Percentiles rank a stretch among this genome's conserved stretches.
Evolutionary conservation across 2,113 vertebrate genomes (phyloP).

Genomic region (Urocolius indicus): DNA sequence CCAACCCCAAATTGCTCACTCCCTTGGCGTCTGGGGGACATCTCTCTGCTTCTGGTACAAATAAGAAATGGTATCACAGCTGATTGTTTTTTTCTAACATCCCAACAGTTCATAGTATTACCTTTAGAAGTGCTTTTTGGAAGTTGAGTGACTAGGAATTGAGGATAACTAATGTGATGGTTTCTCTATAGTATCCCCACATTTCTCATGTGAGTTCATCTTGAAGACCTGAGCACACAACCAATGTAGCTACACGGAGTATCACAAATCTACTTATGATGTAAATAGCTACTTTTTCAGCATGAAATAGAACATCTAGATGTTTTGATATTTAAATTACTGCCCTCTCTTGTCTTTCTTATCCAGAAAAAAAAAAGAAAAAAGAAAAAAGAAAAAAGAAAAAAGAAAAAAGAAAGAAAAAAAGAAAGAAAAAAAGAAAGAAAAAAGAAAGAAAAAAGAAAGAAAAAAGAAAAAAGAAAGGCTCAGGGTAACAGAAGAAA

Average conservation of each 20-base stretch:
- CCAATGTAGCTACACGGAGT: neutral
- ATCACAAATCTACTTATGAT: neutral
- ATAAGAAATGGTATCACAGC: neutral
- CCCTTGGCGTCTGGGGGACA: neutral
- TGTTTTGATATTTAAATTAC: neutral
- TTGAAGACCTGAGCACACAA: neutral
- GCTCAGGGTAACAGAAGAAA: neutral
- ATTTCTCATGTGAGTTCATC: neutral
- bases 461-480: neutral
- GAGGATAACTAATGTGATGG: neutral
- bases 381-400: neutral
- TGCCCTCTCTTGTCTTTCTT: neutral
- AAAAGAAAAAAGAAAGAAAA: neutral
- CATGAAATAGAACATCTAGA: neutral
- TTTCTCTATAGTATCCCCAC: neutral
- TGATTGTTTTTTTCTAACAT: neutral
- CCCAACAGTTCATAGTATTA: neutral
- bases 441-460: too few relatives aligned
- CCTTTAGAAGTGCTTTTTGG: neutral
- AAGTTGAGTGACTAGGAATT: neutral
- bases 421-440: neutral
- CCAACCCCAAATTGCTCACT: neutral
- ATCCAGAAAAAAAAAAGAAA: neutral
- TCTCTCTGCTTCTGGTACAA: neutral
- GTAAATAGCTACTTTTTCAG: neutral